Conservation (phyloP, 2,113 vertebrate species). For the Colinus virginianus region DNA sequence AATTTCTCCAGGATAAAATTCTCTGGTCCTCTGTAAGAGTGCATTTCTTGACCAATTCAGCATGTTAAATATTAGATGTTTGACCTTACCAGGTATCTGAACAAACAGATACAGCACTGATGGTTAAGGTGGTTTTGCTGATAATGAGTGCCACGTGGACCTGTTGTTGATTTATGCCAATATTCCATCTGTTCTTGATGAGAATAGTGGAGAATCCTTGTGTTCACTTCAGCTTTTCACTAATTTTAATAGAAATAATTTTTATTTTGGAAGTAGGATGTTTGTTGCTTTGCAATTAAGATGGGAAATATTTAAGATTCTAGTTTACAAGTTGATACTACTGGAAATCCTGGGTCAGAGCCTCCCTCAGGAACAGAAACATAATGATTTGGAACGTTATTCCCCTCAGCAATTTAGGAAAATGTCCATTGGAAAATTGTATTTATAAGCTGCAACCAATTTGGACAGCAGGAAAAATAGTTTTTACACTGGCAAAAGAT, state of each 20-base stretch:
- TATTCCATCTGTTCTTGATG: neutral
- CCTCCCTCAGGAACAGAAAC: neutral
- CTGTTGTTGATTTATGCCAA: neutral
- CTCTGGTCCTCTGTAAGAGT: neutral
- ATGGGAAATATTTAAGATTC: neutral
- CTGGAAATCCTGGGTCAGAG: constrained; percentile 1
- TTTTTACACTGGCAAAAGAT: neutral
- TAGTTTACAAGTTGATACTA: neutral
- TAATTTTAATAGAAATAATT: neutral
- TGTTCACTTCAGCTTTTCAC: neutral
- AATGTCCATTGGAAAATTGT: neutral
- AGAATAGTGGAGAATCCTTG: neutral
- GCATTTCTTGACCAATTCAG: neutral
- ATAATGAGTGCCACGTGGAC: neutral
- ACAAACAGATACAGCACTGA: neutral
- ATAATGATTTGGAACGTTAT: neutral
- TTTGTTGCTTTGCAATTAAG: neutral
- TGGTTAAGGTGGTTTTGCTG: neutral
- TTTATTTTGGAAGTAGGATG: neutral
- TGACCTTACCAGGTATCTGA: neutral
- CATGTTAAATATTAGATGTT: neutral
- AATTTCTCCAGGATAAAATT: neutral
- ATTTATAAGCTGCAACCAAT: neutral
- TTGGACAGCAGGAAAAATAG: neutral
- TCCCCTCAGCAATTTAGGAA: neutral